Conservation (phyloP, 2,113 vertebrate species). For the Ciconia boyciana region DNA sequence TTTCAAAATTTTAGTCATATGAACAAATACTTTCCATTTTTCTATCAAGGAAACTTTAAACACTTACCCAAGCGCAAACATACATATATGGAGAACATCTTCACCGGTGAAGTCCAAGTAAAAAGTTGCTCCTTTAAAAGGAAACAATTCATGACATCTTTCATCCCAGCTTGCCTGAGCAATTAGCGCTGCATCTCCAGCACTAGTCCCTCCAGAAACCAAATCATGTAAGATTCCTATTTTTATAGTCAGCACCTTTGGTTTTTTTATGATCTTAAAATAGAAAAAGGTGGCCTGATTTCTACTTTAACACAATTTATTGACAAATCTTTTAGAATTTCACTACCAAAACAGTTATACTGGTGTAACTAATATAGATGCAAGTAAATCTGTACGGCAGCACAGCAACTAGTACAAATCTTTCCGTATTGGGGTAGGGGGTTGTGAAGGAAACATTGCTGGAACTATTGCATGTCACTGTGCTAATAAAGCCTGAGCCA, state of each 20-base stretch:
- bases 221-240: background rate
- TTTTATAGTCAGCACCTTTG: background rate
- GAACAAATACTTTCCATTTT: background rate
- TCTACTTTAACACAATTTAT: background rate
- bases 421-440: background rate
- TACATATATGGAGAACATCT: slow-evolving; percentile 87
- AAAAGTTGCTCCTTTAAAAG: slow-evolving; percentile 84
- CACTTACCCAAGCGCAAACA: slow-evolving; percentile 94
- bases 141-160: background rate
- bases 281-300: background rate
- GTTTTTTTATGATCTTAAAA: background rate
- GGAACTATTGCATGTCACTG: background rate
- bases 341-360: background rate
- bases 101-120: slow-evolving; percentile 89
- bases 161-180: background rate
- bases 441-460: background rate
- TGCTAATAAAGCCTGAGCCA: background rate
- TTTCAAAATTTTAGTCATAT: background rate
- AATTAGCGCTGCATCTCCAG: background rate
- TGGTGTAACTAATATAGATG: background rate
- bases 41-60: background rate
- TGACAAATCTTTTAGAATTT: background rate
- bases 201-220: background rate
- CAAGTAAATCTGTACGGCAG: background rate
- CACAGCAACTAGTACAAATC: background rate